Conservation (phyloP, 2,113 vertebrate genomes). For the Myotis yumanensis region DNA sequence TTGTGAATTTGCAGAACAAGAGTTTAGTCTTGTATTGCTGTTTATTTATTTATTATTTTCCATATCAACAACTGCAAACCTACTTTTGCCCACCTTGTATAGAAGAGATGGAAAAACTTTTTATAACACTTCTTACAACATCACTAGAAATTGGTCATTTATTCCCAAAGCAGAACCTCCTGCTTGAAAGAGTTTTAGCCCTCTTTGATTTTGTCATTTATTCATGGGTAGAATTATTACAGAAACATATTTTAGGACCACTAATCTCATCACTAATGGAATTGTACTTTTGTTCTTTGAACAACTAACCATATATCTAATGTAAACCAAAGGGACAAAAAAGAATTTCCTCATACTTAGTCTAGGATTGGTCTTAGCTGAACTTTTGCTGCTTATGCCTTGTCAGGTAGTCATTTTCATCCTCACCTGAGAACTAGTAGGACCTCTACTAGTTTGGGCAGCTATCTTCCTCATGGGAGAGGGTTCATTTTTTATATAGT, state of each 20-base stretch:
- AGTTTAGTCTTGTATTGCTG: not conserved
- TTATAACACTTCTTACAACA: not conserved
- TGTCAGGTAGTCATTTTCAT: not conserved
- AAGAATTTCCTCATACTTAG: not conserved
- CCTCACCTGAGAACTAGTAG: not conserved
- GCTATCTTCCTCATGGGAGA: not conserved
- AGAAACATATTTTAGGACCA: not conserved
- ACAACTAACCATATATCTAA: not conserved
- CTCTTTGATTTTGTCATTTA: not conserved
- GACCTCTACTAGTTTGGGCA: too few relatives aligned
- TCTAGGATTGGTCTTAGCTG: not conserved
- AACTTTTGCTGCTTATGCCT: not conserved
- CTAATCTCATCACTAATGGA: not conserved
- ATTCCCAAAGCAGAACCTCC: not conserved
- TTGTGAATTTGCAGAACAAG: not conserved
- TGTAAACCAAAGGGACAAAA: not conserved
- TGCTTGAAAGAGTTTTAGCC: not conserved
- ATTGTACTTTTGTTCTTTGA: not conserved
- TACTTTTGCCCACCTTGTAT: not conserved
- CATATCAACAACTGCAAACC: not conserved
- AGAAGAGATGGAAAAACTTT: not conserved
- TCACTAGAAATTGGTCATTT: conserved; percentile 34
- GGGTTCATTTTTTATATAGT: not conserved
- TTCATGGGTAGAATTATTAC: not conserved
- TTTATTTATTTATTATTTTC: not conserved